Evolutionary conservation across 2,888 invertebrate species (phyloP).

Genomic region (Iphiclides podalirius): DNA sequence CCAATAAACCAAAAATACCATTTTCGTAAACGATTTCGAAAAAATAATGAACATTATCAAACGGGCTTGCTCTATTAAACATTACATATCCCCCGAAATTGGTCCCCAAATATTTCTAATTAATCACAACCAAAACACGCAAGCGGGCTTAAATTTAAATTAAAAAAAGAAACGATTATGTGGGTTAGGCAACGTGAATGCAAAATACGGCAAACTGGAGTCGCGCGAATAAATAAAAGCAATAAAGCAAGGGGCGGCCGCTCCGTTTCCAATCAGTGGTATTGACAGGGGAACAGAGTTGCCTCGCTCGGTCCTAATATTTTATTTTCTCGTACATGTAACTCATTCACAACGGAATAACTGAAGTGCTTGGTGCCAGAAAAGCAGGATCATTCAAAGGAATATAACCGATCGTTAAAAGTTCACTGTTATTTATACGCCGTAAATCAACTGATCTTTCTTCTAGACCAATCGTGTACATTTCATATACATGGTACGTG

Average conservation of each 20-base stretch:
- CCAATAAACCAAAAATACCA: too few species aligned
- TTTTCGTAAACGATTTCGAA: too few species aligned
- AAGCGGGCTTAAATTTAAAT: conserved; percentile 18
- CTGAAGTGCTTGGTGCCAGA: not conserved
- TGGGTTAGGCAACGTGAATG: conserved; percentile 21
- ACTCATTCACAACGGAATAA: conserved; percentile 18
- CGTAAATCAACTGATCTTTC: not conserved
- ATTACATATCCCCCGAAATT: not conserved
- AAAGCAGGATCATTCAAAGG: not conserved
- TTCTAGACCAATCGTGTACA: too few species aligned
- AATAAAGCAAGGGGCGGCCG: conserved; percentile 42
- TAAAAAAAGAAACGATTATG: conserved; percentile 20
- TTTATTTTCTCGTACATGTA: conserved; percentile 39
- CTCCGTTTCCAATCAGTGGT: conserved; percentile 52
- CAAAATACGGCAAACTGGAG: conserved; percentile 20
- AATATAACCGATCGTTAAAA: not conserved
- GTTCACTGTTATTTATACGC: not conserved
- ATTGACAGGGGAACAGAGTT: conserved; percentile 52
- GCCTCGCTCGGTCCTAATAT: conserved; percentile 32
- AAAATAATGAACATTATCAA: too few species aligned
- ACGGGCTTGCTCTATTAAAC: conserved; percentile 7
- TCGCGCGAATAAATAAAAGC: conserved; percentile 45
- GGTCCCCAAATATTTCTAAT: conserved; percentile 6
- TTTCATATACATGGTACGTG: too few species aligned
- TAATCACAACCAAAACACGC: conserved; percentile 18